Evolutionary conservation across 2,113 vertebrate genomes (phyloP).

Genomic region (Chloropsis cyanopogon): DNA sequence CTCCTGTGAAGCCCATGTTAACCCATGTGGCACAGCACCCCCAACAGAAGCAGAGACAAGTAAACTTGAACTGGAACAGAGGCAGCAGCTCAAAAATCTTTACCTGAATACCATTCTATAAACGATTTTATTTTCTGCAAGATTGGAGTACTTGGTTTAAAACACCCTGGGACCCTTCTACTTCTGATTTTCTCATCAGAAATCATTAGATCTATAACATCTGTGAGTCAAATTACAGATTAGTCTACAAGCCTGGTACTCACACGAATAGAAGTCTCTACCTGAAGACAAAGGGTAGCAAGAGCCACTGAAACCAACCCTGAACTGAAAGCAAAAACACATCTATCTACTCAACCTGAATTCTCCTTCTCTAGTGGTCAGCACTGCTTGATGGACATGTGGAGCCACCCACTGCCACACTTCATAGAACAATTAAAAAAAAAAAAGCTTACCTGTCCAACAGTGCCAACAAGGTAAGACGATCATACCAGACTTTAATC

Average conservation of each 20-base stretch:
- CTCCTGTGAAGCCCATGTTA: neutral
- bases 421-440: neutral
- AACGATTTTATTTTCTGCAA: neutral
- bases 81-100: neutral
- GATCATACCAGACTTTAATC: slow-evolving; percentile 92
- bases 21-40: neutral
- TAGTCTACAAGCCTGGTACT: neutral
- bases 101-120: neutral
- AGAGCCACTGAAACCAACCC: neutral
- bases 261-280: neutral
- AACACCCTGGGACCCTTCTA: neutral
- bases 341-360: neutral
- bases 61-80: neutral
- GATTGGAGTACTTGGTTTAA: neutral
- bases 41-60: neutral
- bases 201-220: neutral
- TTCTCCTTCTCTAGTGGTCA: neutral
- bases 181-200: neutral
- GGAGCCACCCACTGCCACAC: neutral
- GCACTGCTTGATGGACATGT: neutral
- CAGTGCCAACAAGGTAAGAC: slow-evolving; percentile 87
- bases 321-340: neutral
- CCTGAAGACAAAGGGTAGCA: neutral
- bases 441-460: slow-evolving; percentile 84
- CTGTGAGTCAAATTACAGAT: neutral